Evolutionary conservation across 2,888 invertebrate species (phyloP).

Genomic region (Nudaria mundana): DNA sequence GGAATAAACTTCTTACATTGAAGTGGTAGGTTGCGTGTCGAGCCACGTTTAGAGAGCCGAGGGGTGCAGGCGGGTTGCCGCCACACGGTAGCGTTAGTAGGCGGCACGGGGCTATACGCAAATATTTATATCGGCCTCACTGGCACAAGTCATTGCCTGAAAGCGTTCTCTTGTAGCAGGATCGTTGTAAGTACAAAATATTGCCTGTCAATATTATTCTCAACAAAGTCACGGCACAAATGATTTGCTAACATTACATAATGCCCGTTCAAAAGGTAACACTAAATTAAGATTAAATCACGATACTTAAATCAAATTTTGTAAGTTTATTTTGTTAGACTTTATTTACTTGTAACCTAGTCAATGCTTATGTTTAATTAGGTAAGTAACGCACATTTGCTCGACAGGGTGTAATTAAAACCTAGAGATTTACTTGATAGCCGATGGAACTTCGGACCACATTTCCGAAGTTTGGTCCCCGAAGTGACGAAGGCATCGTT

Average conservation of each 20-base stretch:
- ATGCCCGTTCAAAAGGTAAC: constrained; percentile 33
- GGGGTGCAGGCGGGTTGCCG: constrained; percentile 28
- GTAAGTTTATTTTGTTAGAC: not conserved
- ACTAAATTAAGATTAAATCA: constrained; percentile 59
- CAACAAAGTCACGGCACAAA: constrained; percentile 52
- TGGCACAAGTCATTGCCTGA: constrained; percentile 67
- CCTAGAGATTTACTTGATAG: no score
- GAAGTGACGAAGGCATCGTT: no score
- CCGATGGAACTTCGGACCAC: no score
- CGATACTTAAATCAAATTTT: no score
- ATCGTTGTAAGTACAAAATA: constrained; percentile 62
- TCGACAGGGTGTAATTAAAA: no score
- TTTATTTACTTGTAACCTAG: not conserved
- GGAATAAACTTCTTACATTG: constrained; percentile 61
- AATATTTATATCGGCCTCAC: constrained; percentile 63
- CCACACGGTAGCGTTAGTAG: constrained; percentile 36
- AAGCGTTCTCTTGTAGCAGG: constrained; percentile 72
- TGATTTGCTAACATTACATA: constrained; percentile 43
- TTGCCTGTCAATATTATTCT: constrained; percentile 64
- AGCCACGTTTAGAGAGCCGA: constrained; percentile 43
- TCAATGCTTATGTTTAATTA: not conserved
- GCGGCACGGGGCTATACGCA: constrained; percentile 56
- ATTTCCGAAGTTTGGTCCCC: no score
- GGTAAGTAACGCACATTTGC: not conserved
- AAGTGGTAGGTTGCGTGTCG: constrained; percentile 57